phyloP scores from a whole-genome alignment of 2,797 vertebrate genomes.

The Sebastes cheni region DNA sequence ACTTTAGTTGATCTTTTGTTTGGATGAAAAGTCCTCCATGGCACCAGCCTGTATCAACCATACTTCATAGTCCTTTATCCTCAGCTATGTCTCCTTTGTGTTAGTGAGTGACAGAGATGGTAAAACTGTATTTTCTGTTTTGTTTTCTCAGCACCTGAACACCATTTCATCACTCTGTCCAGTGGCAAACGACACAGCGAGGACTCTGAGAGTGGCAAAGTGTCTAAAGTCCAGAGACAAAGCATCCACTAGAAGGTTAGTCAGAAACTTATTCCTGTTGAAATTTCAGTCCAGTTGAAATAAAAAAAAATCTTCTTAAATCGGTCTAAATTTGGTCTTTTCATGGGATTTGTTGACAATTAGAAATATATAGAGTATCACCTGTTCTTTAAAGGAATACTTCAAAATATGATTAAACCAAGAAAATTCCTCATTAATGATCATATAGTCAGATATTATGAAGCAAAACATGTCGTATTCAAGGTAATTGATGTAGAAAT shows the following conservation, averaged over 20 bases:
- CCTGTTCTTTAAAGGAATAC: too few relatives aligned
- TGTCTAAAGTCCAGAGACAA: constrained; percentile 81
- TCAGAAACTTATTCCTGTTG: not conserved
- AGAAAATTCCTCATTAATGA: too few relatives aligned
- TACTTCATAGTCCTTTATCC: not conserved
- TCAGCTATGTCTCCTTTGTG: too few relatives aligned
- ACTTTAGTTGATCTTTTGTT: not conserved
- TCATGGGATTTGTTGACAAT: not conserved
- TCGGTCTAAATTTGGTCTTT: not conserved
- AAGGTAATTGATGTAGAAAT: too few relatives aligned
- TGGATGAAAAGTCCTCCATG: not conserved
- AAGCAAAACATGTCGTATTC: too few relatives aligned
- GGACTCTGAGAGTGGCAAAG: constrained; percentile 62
- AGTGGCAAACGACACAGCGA: constrained; percentile 79
- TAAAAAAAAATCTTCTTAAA: not conserved
- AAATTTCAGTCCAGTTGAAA: not conserved
- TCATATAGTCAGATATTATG: too few relatives aligned
- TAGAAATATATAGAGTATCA: too few relatives aligned
- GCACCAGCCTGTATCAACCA: not conserved
- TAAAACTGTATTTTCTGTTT: not conserved
- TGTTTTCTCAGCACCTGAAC: constrained; percentile 58
- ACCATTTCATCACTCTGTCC: constrained; percentile 51
- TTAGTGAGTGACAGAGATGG: too few relatives aligned
- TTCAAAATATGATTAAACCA: too few relatives aligned
- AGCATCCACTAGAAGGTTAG: constrained; percentile 74